Conservation (phyloP, 2,797 vertebrate species). For the Phrynocephalus vlangalii region DNA sequence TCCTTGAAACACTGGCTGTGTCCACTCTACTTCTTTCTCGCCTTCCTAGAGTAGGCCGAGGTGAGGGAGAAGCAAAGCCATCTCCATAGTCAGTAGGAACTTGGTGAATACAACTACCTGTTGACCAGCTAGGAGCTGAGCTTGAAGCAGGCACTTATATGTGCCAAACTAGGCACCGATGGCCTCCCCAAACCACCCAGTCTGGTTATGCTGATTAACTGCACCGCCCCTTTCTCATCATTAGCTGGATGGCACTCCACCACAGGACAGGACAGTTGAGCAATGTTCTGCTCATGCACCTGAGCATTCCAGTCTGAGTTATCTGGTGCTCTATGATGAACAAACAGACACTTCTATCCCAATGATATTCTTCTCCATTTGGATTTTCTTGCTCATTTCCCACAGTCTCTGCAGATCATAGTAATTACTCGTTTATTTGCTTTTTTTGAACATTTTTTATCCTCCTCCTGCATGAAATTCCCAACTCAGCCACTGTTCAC, state of each 20-base stretch:
- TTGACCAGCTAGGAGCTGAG: neutral
- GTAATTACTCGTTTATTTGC: neutral
- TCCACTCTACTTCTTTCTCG: neutral
- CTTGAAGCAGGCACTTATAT: neutral
- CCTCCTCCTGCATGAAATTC: slow-evolving; percentile 3
- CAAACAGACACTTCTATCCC: neutral
- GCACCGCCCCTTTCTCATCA: too few relatives aligned
- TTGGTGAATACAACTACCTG: neutral
- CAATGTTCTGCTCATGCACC: neutral
- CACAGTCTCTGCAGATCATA: neutral
- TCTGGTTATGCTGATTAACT: neutral
- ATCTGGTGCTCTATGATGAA: neutral
- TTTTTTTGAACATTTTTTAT: neutral
- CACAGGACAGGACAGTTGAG: neutral
- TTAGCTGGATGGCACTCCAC: neutral
- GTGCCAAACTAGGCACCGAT: neutral
- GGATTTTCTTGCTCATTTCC: neutral
- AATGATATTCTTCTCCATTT: neutral
- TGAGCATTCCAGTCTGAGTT: neutral
- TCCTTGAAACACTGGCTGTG: too few relatives aligned
- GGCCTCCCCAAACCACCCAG: neutral
- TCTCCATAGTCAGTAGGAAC: neutral
- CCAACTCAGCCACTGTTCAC: neutral
- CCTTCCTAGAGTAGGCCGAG: neutral
- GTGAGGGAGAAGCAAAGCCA: neutral